Evolutionary conservation across 2,797 vertebrate species (phyloP), one percentile per base, ranked within the genome.

Genomic region (Cyprinodon diabolis): DNA sequence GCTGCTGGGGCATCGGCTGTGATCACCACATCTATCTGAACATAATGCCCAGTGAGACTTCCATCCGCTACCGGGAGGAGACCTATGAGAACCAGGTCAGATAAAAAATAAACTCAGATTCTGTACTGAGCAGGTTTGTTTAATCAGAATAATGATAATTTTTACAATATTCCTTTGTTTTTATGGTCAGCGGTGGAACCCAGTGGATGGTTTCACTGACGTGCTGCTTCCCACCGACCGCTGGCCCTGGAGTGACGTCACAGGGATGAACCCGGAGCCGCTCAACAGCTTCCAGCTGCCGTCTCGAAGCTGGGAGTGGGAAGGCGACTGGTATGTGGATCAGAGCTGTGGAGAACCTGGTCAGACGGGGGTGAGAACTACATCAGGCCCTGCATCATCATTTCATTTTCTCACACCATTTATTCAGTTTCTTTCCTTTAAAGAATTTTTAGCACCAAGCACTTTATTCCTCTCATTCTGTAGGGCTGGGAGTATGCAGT

Each of bases 301-400:
- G 0, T 97, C 97, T 0, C 92, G 90, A 51, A 97, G 98, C 91
- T 99, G 98, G 98, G 97, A 98, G 79, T 99, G 98, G 98, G 98
- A 99, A 80, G 97, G 97, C 0, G 98, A 99, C 94, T 99, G 98
- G 98, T 98, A 96, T 57, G 96, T 99, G 95, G 97, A 99, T 87
- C 97, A 98, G 90, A 98, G 94, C 92, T 98, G 97, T 84, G 97
- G 96, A 89, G 97, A 98, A 73, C 96, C 97, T 86, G 97, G 96
- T 47, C 96, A 98, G 89, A 97, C 96, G 73, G 97, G 96, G 96
- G 98, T 99, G 94, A 95, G 97, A 72, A 51, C 58, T 43, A 15
- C 47, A 43, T 45, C 30, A 13, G 15, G 9, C 9, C 30, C 30
- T 25, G 55, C 1, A 45, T 23, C 40, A 23, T 6, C n/a, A 23